phyloP scores from a whole-genome alignment of 2,797 vertebrate genomes.

The Chiroxiphia lanceolata region DNA sequence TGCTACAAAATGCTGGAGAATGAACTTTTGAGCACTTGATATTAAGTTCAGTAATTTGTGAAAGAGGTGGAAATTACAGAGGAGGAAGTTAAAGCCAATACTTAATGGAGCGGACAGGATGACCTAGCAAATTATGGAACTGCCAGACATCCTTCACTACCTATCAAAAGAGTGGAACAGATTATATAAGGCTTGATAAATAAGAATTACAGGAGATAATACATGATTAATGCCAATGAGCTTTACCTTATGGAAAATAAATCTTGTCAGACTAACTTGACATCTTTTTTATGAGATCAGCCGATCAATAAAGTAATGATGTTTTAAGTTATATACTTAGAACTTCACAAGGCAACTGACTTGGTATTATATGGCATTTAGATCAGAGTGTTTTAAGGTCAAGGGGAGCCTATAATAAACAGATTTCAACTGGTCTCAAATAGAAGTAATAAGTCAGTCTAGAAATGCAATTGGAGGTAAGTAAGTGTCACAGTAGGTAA shows the following conservation, averaged over 20 bases:
- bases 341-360: neutral
- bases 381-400: neutral
- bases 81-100: neutral
- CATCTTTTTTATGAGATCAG: neutral
- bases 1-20: neutral
- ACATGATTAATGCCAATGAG: neutral
- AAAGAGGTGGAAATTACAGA: neutral
- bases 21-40: neutral
- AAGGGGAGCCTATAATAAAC: neutral
- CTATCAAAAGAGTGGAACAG: neutral
- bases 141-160: neutral
- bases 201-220: neutral
- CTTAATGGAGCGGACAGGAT: neutral
- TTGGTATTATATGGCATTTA: constrained; percentile 5
- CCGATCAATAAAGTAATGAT: constrained; percentile 24
- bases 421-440: neutral
- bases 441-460: neutral
- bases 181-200: constrained; percentile 2
- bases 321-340: neutral
- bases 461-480: neutral
- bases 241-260: constrained; percentile 4
- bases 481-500: neutral
- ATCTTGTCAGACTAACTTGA: neutral
- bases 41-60: neutral
- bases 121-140: neutral